A percentile compares a stretch with the other conserved stretches of the same genome.
phyloP scores from a whole-genome alignment of 2,797 vertebrate genomes.

The Trematomus bernacchii region DNA sequence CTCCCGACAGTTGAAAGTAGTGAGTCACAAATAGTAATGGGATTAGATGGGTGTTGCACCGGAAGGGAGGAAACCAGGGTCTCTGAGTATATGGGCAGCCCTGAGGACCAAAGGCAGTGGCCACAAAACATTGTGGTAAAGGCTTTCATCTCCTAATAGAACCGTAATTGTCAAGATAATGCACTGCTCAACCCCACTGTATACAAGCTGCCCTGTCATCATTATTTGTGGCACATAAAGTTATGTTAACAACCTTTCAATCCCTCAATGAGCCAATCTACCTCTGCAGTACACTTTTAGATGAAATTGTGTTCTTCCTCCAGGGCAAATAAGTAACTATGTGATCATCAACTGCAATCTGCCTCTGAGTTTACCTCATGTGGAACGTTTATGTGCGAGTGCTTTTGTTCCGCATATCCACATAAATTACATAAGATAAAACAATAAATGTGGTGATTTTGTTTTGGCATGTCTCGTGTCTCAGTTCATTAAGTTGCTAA shows the following conservation, averaged over 20 bases:
- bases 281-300: constrained; percentile 24
- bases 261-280: constrained; percentile 34
- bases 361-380: constrained; percentile 33
- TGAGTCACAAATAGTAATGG: constrained; percentile 76
- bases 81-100: constrained; percentile 45
- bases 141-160: constrained; percentile 69
- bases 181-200: constrained; percentile 44
- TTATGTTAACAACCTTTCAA: constrained; percentile 54
- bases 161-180: constrained; percentile 68
- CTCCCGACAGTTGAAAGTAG: constrained; percentile 68
- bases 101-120: constrained; percentile 54
- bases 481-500: constrained; percentile 57
- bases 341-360: constrained; percentile 50
- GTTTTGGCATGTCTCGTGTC: constrained; percentile 36
- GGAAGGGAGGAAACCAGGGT: constrained; percentile 59
- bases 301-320: constrained; percentile 36
- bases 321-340: constrained; percentile 47
- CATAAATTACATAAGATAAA: constrained; percentile 33
- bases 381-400: constrained; percentile 22
- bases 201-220: constrained; percentile 40
- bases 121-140: constrained; percentile 39
- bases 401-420: constrained; percentile 2
- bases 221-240: constrained; percentile 39
- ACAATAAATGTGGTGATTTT: constrained; percentile 37
- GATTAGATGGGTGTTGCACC: constrained; percentile 72